Conservation (phyloP, 2,888 invertebrate genomes). For the Sturmia bella region DNA sequence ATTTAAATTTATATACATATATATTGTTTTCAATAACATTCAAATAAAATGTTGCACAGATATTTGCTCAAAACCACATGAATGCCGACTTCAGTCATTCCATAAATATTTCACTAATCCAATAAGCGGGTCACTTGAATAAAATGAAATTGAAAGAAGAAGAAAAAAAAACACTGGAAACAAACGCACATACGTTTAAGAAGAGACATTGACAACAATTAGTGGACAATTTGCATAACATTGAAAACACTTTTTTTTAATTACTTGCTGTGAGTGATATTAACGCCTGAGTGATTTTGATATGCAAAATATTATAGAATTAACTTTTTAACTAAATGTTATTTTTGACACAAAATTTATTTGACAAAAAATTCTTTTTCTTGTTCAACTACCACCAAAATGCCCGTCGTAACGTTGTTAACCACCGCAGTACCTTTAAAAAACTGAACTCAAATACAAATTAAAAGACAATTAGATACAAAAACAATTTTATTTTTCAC, state of each 20-base stretch:
- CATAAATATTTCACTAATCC: conserved; percentile 43
- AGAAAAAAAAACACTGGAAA: not conserved
- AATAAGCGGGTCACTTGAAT: conserved; percentile 37
- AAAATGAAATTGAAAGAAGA: conserved; percentile 9
- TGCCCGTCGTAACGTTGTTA: conserved; percentile 55
- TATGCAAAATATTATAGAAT: too few relatives aligned
- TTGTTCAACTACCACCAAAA: conserved; percentile 3
- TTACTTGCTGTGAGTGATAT: conserved; percentile 15
- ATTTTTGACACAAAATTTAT: too few relatives aligned
- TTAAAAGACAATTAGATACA: conserved; percentile 65
- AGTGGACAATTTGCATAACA: conserved; percentile 51
- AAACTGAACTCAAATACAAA: conserved; percentile 62
- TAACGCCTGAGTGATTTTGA: conserved; percentile 45
- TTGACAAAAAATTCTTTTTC: too few relatives aligned
- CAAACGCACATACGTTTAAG: not conserved
- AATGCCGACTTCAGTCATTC: conserved; percentile 12
- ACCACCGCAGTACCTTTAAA: conserved; percentile 48
- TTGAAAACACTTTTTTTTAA: conserved; percentile 15
- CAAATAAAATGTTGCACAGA: not conserved
- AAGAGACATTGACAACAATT: conserved; percentile 30
- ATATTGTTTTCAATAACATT: not conserved
- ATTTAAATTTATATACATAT: not conserved
- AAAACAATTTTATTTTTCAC: conserved; percentile 37
- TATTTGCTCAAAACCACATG: conserved; percentile 5
- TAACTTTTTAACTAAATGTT: too few relatives aligned